phyloP scores from a whole-genome alignment of 2,113 vertebrate genomes.

The Echinops telfairi region DNA sequence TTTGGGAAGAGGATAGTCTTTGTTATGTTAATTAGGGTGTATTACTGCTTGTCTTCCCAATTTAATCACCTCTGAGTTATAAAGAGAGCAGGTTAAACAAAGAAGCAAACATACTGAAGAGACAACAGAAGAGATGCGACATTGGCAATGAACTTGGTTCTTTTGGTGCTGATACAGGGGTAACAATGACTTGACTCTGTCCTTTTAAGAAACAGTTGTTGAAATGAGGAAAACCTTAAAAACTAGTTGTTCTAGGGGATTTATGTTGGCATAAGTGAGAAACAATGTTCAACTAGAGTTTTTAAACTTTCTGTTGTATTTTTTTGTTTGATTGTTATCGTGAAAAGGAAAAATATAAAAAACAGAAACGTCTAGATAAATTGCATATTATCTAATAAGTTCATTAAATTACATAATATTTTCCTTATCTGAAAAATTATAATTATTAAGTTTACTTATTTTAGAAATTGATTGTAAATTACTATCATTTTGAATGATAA shows the following conservation, averaged over 20 bases:
- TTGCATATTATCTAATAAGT: background rate
- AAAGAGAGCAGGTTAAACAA: background rate
- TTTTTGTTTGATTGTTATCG: background rate
- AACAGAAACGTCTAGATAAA: background rate
- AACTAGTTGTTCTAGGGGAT: background rate
- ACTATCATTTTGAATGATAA: conserved; percentile 1
- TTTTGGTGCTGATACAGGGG: background rate
- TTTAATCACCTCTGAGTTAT: background rate
- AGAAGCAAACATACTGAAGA: background rate
- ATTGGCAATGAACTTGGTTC: background rate
- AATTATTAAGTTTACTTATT: background rate
- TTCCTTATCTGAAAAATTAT: background rate
- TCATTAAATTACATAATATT: background rate
- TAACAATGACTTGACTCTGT: background rate
- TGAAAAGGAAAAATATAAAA: background rate
- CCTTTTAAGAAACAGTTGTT: conserved; percentile 17
- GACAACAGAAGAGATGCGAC: background rate
- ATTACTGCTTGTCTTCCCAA: too few relatives aligned
- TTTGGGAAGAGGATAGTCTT: too few relatives aligned
- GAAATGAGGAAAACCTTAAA: background rate
- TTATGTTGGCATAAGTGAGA: background rate
- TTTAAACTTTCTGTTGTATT: background rate
- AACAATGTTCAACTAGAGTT: background rate
- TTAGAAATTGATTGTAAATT: background rate
- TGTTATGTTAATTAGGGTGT: too few relatives aligned